These are phyloP conservation scores for Nannoperca australis DNA, from an alignment of 2,797 vertebrate genomes.

Conservation along the genomic window DNA sequence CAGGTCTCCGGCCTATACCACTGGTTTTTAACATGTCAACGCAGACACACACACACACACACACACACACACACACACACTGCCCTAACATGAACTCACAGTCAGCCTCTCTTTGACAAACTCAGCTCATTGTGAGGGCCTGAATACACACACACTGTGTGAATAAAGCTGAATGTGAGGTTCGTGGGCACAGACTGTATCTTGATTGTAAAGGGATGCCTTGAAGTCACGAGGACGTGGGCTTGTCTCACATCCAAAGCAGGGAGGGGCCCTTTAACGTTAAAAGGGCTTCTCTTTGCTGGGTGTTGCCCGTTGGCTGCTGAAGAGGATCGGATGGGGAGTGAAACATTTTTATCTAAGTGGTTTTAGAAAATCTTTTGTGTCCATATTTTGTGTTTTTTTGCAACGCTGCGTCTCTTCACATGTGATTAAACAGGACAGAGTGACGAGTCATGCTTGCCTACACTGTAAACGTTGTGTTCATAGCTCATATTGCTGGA, in stretches of 20 bases:
- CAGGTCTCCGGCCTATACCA: background rate
- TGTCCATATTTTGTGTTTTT: background rate
- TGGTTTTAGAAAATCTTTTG: background rate
- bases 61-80: background rate
- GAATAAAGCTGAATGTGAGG: conserved; percentile 54
- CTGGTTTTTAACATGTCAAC: background rate
- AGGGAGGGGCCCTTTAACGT: conserved; percentile 52
- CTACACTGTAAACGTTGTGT: conserved; percentile 37
- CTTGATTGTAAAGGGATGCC: conserved; percentile 55
- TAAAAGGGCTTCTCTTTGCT: conserved; percentile 39
- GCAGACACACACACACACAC: background rate
- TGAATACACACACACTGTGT: conserved; percentile 19
- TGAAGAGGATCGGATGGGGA: conserved; percentile 32
- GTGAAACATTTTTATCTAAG: conserved; percentile 13
- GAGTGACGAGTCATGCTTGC: background rate
- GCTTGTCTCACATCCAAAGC: conserved; percentile 46
- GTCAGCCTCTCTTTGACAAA: background rate
- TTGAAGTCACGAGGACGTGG: conserved; percentile 51
- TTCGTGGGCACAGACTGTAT: conserved; percentile 35
- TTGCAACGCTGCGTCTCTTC: background rate
- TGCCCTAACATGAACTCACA: background rate
- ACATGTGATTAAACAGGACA: background rate
- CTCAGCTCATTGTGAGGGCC: conserved; percentile 24
- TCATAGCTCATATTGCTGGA: conserved; percentile 65
- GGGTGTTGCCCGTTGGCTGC: conserved; percentile 60